Evolutionary conservation across 2,797 vertebrate species (phyloP), one percentile per base, ranked within the genome.

Genomic region (Aratinga solstitialis): DNA sequence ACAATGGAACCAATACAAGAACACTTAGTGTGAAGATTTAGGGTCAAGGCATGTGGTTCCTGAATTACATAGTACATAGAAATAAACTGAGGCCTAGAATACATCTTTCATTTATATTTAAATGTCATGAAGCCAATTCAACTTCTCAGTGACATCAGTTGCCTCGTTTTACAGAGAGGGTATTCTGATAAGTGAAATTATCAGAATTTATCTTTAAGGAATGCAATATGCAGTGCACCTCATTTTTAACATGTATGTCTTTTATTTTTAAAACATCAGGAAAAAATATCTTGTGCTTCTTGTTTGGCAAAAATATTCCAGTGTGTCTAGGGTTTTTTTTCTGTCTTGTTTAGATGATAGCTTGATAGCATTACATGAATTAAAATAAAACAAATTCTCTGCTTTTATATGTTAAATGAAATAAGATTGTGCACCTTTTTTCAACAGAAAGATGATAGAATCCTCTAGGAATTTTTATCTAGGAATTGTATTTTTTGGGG

Each of bases 311-410:
- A 95, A 96, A 84, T 85, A 86, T 27, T 62, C 77, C 18, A 77
- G 11, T 5, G 13, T 82, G 38, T 84, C 74, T 76, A 68, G 47
- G 47, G 26, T 79, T 24, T 65, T 71, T 79, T 92, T 91, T 3
- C 29, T 94, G 32, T 54, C 30, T 48, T 86, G 21, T 93, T 87
- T 48, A 58, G 67, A 72, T 74, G 15, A 40, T 66, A 20, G 80
- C 88, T 65, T 95, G 68, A 92, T 89, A 76, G 54, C 34, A 50
- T 34, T 91, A 86, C 10, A 13, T 85, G 61, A 91, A 86, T 85
- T 43, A 18, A 43, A 43, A 43, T 43, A 18, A 43, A 43, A 43
- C 42, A 43, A 43, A 43, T 43, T 17, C 42, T 43, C 42, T 43
- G 42, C 42, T 43, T 43, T 43, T 43, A 43, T 43, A 18, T 43